Evolutionary conservation across 2,888 invertebrate species (phyloP).

Genomic region (Xiphydria camelus): DNA sequence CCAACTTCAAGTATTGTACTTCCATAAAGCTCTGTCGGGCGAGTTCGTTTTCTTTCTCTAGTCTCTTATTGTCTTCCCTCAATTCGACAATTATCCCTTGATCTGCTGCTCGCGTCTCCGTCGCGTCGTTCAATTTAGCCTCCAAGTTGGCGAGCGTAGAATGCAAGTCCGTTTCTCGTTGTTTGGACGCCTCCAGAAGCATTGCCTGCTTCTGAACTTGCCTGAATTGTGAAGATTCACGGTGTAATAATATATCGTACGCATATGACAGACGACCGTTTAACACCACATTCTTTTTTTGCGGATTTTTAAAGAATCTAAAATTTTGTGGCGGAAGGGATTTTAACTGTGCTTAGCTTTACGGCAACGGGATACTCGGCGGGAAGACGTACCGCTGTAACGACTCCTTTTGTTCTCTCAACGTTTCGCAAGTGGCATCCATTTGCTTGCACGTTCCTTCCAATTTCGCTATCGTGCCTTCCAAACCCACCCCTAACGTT

Average conservation of each 20-base stretch:
- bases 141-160: conserved; percentile 13
- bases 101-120: conserved; percentile 15
- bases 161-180: conserved; percentile 19
- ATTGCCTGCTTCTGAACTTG: conserved; percentile 27
- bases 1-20: conserved; percentile 34
- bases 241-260: too few relatives aligned
- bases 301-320: too few relatives aligned
- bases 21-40: conserved; percentile 32
- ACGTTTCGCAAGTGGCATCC: conserved; percentile 24
- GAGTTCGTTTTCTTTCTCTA: conserved; percentile 34
- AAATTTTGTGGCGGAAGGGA: too few relatives aligned
- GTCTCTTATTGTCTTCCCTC: conserved; percentile 25
- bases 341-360: too few relatives aligned
- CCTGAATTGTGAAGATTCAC: too few relatives aligned
- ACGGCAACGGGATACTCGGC: too few relatives aligned
- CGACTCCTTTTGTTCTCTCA: conserved; percentile 31
- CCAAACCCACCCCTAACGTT: conserved; percentile 29
- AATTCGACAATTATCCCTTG: conserved; percentile 22
- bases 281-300: too few relatives aligned
- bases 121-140: conserved; percentile 21
- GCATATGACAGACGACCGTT: too few relatives aligned
- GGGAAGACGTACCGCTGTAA: conserved; percentile 32
- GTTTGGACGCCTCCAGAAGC: conserved; percentile 25
- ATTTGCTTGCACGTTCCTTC: conserved; percentile 33
- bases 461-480: conserved; percentile 28